phyloP scores from a whole-genome alignment of 1,140 invertebrate species.

The Diabrotica undecimpunctata region DNA sequence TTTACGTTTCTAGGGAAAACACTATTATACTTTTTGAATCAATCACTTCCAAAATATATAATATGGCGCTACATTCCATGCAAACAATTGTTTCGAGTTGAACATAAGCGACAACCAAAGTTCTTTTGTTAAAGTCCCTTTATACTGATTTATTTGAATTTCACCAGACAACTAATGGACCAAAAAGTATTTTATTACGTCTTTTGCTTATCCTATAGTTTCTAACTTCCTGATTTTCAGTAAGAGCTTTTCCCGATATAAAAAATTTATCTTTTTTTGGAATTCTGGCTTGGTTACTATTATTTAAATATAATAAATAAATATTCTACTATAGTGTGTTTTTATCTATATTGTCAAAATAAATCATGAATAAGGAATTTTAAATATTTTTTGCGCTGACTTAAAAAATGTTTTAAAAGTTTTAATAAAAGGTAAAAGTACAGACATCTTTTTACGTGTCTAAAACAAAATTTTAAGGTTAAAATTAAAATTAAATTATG shows the following conservation, averaged over 20 bases:
- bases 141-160: background rate
- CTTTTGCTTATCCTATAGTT: background rate
- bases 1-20: too few species aligned
- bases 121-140: background rate
- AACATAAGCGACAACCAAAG: background rate
- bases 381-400: too few species aligned
- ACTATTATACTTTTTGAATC: too few species aligned
- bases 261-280: background rate
- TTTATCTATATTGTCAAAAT: too few species aligned
- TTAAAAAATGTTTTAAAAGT: too few species aligned
- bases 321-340: too few species aligned
- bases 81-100: background rate
- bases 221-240: background rate
- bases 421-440: too few species aligned
- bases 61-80: background rate
- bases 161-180: background rate
- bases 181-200: background rate
- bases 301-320: too few species aligned
- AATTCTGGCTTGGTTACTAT: background rate
- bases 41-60: background rate
- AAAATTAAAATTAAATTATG: too few species aligned
- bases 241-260: background rate
- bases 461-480: too few species aligned
- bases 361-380: too few species aligned
- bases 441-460: too few species aligned